Evolutionary conservation across 2,113 vertebrate genomes (phyloP).

Genomic region (Phycodurus eques): DNA sequence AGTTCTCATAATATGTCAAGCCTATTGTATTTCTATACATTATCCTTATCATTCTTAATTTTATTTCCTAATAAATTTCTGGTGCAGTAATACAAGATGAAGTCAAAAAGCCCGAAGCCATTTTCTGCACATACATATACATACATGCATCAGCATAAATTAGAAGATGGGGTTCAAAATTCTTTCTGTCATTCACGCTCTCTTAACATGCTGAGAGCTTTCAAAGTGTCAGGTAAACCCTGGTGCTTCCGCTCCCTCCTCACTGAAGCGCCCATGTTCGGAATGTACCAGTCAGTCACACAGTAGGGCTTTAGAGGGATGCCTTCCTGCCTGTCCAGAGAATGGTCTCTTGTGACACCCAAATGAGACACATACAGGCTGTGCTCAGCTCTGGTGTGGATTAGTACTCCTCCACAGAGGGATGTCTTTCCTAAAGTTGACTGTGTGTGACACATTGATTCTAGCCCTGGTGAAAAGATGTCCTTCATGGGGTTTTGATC

Average conservation of each 20-base stretch:
- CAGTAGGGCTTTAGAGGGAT: conserved; percentile 31
- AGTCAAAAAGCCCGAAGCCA: conserved; percentile 23
- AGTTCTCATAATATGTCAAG: too few relatives aligned
- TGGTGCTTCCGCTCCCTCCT: background rate
- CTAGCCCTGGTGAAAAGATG: conserved; percentile 17
- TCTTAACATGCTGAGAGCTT: conserved; percentile 4
- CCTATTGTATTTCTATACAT: too few relatives aligned
- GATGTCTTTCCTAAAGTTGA: conserved; percentile 50
- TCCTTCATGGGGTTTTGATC: conserved; percentile 43
- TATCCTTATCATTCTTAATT: background rate
- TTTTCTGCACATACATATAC: background rate
- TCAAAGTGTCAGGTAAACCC: conserved; percentile 19
- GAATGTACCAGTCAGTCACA: conserved; percentile 42
- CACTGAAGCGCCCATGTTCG: conserved; percentile 20
- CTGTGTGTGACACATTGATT: conserved; percentile 63
- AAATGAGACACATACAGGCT: conserved; percentile 18
- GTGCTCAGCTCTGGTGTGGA: conserved; percentile 46
- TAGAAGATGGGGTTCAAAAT: conserved; percentile 30
- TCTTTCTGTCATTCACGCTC: conserved; percentile 32
- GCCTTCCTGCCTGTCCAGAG: conserved; percentile 28
- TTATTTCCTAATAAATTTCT: background rate
- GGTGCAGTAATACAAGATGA: background rate
- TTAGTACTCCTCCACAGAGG: conserved; percentile 60
- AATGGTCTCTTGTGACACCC: conserved; percentile 31
- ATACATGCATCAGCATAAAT: conserved; percentile 5